phyloP scores from a whole-genome alignment of 2,113 vertebrate genomes.

The Saccopteryx bilineata region DNA sequence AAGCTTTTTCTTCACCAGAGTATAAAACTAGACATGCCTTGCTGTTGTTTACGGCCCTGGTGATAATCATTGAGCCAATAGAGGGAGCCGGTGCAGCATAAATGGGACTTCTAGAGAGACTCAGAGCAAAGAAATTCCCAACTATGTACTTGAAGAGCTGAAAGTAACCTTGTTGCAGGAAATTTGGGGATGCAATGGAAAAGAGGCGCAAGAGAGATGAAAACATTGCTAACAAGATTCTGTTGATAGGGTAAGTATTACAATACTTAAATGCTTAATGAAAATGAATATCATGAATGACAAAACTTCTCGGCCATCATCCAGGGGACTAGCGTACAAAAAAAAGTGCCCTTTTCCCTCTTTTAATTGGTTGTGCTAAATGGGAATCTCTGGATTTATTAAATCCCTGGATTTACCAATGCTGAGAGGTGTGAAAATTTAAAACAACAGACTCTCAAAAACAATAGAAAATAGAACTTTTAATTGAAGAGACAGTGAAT shows the following conservation, averaged over 20 bases:
- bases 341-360: neutral
- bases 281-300: neutral
- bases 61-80: conserved; percentile 56
- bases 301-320: neutral
- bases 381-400: neutral
- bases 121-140: neutral
- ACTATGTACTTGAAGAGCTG: neutral
- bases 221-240: conserved; percentile 32
- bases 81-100: conserved; percentile 71
- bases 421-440: neutral
- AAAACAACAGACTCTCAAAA: conserved; percentile 6
- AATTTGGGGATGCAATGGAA: neutral
- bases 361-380: neutral
- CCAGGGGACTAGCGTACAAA: neutral
- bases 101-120: neutral
- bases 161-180: neutral
- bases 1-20: neutral
- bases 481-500: neutral
- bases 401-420: neutral
- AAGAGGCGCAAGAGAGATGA: neutral
- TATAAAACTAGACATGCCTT: neutral
- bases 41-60: neutral
- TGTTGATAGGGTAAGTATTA: neutral
- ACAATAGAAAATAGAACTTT: neutral
- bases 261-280: neutral